Conservation (phyloP, 92 coral and sea anemone species). For the Desmophyllum pertusum region DNA sequence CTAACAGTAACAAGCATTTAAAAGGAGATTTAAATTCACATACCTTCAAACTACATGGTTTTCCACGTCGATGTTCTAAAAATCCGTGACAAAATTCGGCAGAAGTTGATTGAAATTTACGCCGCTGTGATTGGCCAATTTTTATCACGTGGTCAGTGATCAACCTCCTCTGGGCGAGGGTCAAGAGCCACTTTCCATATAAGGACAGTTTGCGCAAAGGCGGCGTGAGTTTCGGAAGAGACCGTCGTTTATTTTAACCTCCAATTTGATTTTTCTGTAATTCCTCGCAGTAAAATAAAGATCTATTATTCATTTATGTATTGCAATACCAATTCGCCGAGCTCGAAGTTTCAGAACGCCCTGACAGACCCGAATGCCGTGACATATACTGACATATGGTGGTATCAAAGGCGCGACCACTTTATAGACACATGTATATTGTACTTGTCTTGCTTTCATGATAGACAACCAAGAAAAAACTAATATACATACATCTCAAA, state of each 20-base stretch:
- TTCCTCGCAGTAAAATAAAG: background rate
- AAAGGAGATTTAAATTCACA: no score
- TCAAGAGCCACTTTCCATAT: constrained; percentile 42
- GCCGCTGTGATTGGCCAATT: no score
- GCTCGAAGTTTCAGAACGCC: background rate
- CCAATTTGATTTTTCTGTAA: background rate
- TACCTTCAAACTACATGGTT: no score
- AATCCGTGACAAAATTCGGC: no score
- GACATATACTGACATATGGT: background rate
- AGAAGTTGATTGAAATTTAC: no score
- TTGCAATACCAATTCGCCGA: background rate
- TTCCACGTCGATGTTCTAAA: no score
- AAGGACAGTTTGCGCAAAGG: constrained; percentile 24
- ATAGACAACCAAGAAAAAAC: background rate
- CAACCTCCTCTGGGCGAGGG: no score
- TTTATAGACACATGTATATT: background rate
- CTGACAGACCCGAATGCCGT: background rate
- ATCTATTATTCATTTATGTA: background rate
- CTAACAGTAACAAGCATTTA: no score
- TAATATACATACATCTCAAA: background rate
- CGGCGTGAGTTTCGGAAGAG: background rate
- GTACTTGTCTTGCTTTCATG: background rate
- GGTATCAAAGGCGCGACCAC: background rate
- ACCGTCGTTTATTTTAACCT: no score
- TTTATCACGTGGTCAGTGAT: no score